Evolutionary conservation across 2,797 vertebrate species (phyloP), one percentile per base, ranked within the genome.

Genomic region (Craterocephalus amniculus): DNA sequence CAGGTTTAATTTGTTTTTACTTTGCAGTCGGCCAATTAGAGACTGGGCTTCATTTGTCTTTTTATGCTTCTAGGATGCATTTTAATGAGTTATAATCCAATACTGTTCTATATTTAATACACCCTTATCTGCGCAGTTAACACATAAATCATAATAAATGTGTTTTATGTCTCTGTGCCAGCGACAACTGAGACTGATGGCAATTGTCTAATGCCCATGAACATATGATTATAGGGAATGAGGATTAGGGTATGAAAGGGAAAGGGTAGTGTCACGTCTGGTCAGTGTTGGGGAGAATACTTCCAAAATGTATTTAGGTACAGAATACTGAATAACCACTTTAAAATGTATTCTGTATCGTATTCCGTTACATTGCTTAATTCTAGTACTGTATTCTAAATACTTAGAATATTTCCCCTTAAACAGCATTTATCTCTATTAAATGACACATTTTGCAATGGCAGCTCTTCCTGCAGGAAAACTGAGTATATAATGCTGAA

Each of bases 1-100:
- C 64, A 58, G 72, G 67, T 87, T 79, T 86, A 79, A 89, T 87
- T 83, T 71, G 70, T 75, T 83, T 80, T 88, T 51, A 67, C 71
- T 82, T 84, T 86, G 52, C 67, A 62, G 83, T 83, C 58, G 71
- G 69, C 31, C 80, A 83, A 86, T 90, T 78, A 85, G 61, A 58
- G 57, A 31, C 34, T 16, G 16, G 20, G 51, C 34, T 57, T 52
- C 79, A 79, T 87, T 84, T 45, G 66, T 78, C 70, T 77, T 78
- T 64, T 79, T 51, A 72, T 72, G 64, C 4, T 79, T 73, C 74
- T 14, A 34, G 51, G 76, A 57, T 69, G 36, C 26, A 67, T 79
- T 79, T 84, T 20, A 73, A 14, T 58, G 57, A 73, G 49, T 51
- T 79, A 78, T 72, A 73, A 82, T 82, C 48, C 45, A 35, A 36